Conservation (phyloP, 1,140 invertebrate species). For the Drosophila busckii region DNA sequence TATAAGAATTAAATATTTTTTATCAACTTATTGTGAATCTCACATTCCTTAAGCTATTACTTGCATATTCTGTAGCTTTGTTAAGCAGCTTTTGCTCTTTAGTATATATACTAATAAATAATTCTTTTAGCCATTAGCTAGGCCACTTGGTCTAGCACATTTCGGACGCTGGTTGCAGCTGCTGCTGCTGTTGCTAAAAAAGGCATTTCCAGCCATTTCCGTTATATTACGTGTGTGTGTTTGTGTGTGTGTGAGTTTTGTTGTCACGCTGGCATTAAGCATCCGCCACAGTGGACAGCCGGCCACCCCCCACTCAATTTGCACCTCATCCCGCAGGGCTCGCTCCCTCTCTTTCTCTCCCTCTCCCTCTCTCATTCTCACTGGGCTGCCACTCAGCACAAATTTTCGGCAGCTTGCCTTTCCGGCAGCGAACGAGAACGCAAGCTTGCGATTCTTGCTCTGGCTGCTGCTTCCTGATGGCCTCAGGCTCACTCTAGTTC, state of each 20-base stretch:
- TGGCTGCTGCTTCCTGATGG: conserved; percentile 17
- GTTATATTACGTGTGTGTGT: conserved; percentile 19
- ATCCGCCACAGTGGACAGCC: conserved; percentile 58
- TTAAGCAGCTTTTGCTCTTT: too few species aligned
- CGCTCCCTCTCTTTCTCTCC: background rate
- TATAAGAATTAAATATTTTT: too few species aligned
- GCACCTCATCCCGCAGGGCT: too few species aligned
- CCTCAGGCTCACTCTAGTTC: conserved; percentile 53
- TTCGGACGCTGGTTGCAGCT: too few species aligned
- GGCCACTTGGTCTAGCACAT: too few species aligned
- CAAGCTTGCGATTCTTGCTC: conserved; percentile 2
- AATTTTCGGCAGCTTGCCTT: conserved; percentile 71
- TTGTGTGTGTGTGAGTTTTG: conserved; percentile 39
- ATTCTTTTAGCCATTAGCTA: too few species aligned
- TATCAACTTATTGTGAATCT: too few species aligned
- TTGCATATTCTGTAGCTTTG: too few species aligned
- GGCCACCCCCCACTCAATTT: background rate
- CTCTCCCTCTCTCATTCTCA: background rate
- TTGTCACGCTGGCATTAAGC: conserved; percentile 65
- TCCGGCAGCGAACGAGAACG: conserved; percentile 56
- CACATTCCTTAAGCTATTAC: too few species aligned
- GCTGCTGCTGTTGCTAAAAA: conserved; percentile 20
- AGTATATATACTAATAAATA: too few species aligned
- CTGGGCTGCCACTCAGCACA: conserved; percentile 64
- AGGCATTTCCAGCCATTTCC: conserved; percentile 61